phyloP scores from a whole-genome alignment of 2,797 vertebrate genomes.

The Micropoecilia bifurca region DNA sequence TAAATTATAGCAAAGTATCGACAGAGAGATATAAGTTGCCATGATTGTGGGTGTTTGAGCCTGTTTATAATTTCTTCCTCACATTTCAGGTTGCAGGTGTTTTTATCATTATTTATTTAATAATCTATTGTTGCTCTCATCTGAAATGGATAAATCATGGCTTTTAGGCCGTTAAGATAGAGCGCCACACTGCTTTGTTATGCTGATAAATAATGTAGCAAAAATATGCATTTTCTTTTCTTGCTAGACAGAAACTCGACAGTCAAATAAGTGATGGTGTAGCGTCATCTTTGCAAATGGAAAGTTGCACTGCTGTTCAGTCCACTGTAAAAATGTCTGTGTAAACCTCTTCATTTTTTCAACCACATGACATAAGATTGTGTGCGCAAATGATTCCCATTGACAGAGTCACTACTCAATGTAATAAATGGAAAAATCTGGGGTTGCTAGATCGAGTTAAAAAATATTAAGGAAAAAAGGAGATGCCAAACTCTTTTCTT shows the following conservation, averaged over 20 bases:
- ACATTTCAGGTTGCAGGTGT: neutral
- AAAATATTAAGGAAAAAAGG: neutral
- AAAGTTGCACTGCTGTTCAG: neutral
- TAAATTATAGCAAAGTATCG: neutral
- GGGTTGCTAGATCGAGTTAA: neutral
- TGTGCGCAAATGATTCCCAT: neutral
- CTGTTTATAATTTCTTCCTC: neutral
- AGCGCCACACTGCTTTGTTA: neutral
- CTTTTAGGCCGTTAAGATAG: neutral
- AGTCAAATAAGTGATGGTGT: neutral
- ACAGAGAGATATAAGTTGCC: neutral
- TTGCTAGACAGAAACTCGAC: neutral
- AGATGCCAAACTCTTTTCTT: neutral
- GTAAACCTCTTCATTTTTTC: slow-evolving; percentile 4
- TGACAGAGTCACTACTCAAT: neutral
- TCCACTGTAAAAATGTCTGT: neutral
- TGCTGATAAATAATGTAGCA: neutral
- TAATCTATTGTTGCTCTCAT: neutral
- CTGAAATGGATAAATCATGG: neutral
- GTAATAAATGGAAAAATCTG: neutral
- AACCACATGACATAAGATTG: neutral
- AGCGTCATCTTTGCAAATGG: neutral
- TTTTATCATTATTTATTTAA: slow-evolving; percentile 7
- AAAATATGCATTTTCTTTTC: neutral
- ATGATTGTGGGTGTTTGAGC: neutral